Evolutionary conservation across 2,797 vertebrate species (phyloP).

Genomic region (Lerista edwardsae): DNA sequence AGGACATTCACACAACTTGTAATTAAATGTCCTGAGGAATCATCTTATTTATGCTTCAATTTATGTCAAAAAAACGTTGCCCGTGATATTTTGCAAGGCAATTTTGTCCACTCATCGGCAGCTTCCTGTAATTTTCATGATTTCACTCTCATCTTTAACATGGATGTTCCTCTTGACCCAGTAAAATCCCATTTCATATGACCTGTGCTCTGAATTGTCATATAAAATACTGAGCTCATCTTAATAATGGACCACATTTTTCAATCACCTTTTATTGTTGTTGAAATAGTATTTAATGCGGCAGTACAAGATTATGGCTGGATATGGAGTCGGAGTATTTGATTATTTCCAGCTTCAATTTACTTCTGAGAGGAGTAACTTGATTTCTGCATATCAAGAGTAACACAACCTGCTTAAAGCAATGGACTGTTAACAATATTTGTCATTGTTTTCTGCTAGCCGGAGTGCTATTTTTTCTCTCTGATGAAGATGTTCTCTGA

Average conservation of each 20-base stretch:
- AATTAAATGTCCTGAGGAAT: not conserved
- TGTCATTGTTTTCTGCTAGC: not conserved
- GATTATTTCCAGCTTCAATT: conserved; percentile 6
- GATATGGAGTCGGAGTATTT: not conserved
- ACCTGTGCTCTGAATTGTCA: not conserved
- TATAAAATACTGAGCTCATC: conserved; percentile 1
- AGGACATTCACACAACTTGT: not conserved
- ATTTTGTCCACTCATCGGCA: not conserved
- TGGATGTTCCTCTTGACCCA: conserved; percentile 7
- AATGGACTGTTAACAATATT: not conserved
- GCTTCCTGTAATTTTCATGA: conserved; percentile 12
- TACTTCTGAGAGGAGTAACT: not conserved
- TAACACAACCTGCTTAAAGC: not conserved
- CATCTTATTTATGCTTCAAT: not conserved
- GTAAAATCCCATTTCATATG: conserved; percentile 23
- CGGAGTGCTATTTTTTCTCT: not conserved
- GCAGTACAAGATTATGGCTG: not conserved
- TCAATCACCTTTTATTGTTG: not conserved
- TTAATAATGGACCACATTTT: not conserved
- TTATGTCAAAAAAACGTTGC: conserved; percentile 21
- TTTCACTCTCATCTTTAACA: not conserved
- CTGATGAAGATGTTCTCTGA: not conserved
- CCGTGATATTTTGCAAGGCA: not conserved
- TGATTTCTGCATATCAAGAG: conserved; percentile 4
- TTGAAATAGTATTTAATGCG: not conserved